phyloP scores from a whole-genome alignment of 2,113 vertebrate species.

The Pterocles orientalis region DNA sequence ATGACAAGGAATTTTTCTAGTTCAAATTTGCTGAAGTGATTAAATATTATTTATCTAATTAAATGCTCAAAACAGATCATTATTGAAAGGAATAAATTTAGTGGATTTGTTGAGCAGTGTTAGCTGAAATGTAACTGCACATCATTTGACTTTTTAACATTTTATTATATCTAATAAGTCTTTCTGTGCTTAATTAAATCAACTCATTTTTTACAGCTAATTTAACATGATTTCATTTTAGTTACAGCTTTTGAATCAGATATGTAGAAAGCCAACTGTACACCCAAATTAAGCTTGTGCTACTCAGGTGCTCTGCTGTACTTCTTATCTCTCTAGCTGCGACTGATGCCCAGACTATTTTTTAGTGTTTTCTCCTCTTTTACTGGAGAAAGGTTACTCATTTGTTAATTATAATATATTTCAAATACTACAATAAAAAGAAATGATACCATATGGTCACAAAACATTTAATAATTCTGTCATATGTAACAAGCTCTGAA shows the following conservation, averaged over 20 bases:
- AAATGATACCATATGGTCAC: constrained; percentile 21
- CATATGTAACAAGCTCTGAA: constrained; percentile 11
- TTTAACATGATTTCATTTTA: constrained; percentile 83
- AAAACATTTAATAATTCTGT: constrained; percentile 28
- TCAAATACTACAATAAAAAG: background rate
- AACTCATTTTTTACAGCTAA: constrained; percentile 85
- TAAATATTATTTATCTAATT: constrained; percentile 88
- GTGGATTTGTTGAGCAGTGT: constrained; percentile 77
- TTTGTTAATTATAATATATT: background rate
- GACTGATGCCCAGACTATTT: background rate
- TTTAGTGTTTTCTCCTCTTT: constrained; percentile 1
- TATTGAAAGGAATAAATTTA: constrained; percentile 85
- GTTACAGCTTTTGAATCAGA: constrained; percentile 74
- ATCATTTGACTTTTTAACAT: constrained; percentile 87
- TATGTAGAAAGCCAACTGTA: constrained; percentile 71
- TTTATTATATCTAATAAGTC: constrained; percentile 85
- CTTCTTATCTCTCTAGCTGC: constrained; percentile 18
- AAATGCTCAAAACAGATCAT: constrained; percentile 85
- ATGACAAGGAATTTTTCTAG: constrained; percentile 78
- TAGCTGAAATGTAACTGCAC: constrained; percentile 83
- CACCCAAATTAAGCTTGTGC: constrained; percentile 49
- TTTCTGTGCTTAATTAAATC: constrained; percentile 86
- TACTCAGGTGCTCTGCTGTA: constrained; percentile 56
- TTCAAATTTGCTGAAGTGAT: constrained; percentile 83
- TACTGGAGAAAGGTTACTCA: background rate